Evolutionary conservation across 2,113 vertebrate species (phyloP).

Genomic region (Illadopsis cleaveri): DNA sequence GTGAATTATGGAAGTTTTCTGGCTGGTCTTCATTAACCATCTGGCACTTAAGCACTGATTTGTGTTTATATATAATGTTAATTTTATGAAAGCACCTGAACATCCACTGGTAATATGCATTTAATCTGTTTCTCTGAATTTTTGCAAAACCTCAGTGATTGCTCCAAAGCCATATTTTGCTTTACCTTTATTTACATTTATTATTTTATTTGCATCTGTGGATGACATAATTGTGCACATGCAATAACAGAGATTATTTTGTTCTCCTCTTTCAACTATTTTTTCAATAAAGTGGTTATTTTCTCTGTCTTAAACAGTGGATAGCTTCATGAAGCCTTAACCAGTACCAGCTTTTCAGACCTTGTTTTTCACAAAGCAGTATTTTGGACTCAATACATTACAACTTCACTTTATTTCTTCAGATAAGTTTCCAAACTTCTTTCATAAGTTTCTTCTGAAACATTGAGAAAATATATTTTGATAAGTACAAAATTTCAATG

Average conservation of each 20-base stretch:
- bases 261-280: background rate
- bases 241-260: background rate
- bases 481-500: background rate
- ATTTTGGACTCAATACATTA: background rate
- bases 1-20: slow-evolving; percentile 77
- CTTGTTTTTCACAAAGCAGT: background rate
- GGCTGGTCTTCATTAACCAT: slow-evolving; percentile 79
- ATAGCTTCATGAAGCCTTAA: background rate
- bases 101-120: slow-evolving; percentile 45
- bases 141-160: slow-evolving; percentile 44
- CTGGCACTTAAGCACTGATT: slow-evolving; percentile 77
- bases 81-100: slow-evolving; percentile 77
- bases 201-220: background rate
- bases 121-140: slow-evolving; percentile 66
- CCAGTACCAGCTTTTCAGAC: background rate
- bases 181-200: slow-evolving; percentile 14
- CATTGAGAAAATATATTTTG: background rate
- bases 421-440: background rate
- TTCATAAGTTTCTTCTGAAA: background rate
- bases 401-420: background rate
- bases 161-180: background rate
- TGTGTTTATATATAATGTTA: slow-evolving; percentile 71
- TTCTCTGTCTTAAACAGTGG: background rate
- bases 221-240: background rate
- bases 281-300: background rate